Evolutionary conservation across 2,888 invertebrate species (phyloP), one percentile per base, ranked within the genome.

Genomic region (Eledona agricola): DNA sequence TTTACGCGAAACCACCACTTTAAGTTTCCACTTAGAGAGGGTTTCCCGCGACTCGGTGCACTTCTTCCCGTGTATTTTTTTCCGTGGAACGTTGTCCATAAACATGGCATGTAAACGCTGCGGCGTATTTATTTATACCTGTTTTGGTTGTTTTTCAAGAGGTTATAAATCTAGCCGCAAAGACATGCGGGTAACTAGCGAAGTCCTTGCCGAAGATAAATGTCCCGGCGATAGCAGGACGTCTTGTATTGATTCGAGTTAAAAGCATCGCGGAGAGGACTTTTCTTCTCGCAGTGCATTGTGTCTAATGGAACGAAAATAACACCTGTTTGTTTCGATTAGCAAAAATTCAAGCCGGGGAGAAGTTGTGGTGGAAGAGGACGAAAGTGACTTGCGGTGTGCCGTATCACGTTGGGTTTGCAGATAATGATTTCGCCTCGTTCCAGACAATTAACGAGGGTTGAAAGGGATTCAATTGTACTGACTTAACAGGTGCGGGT

Each of bases 381-480:
- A 59, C 52, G 59, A 65, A 67, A 67, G 66, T 65, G 69, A 67
- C 69, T 73, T 74, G 75, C 64, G 75, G 75, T 71, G 67, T 65
- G 63, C 65, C 69, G 71, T 70, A 72, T 73, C 72, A 72, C 72
- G 72, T 64, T 62, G 9, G 40, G 64, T 65, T 65, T 62, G 66
- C 63, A 70, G 71, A 73, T 74, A 75, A 75, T 74, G 74, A 74
- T 75, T 74, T 72, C 73, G 70, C 70, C 68, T 69, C 68, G 72
- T 74, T 74, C 72, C 72, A 67, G 74, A 75, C 74, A 75, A 75
- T 75, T 75, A 75, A 75, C 75, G 72, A 75, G 75, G 75, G 75
- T 75, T 69, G 71, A 72, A 73, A 72, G 72, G 72, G 73, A 73
- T 75, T 73, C 74, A 74, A 75, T 74, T 74, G 73, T 73, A 68